Conservation (phyloP, 2,113 vertebrate species). For the Sinocyclocheilus maitianheensis region DNA sequence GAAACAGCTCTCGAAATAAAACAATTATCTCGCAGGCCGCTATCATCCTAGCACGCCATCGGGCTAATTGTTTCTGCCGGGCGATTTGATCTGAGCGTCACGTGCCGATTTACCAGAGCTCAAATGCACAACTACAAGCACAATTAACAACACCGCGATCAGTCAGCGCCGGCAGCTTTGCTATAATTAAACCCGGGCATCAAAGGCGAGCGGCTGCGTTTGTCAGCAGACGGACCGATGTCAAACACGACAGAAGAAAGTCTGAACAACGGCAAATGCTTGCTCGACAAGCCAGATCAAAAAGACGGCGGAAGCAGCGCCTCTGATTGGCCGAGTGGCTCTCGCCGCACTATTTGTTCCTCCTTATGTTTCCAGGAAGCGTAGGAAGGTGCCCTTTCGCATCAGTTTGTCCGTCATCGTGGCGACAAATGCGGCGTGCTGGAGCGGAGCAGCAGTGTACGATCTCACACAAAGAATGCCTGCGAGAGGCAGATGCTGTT, state of each 20-base stretch:
- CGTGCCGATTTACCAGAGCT: constrained; percentile 18
- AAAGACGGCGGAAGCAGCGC: constrained; percentile 58
- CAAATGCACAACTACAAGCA: constrained; percentile 42
- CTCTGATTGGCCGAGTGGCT: constrained; percentile 63
- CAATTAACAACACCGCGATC: constrained; percentile 55
- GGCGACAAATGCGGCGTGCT: constrained; percentile 57
- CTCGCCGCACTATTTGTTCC: constrained; percentile 51
- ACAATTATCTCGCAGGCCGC: not conserved
- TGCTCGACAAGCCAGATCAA: constrained; percentile 65
- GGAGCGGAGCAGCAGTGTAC: constrained; percentile 2
- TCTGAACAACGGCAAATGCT: constrained; percentile 59
- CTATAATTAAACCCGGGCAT: constrained; percentile 62
- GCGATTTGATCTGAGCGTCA: constrained; percentile 27
- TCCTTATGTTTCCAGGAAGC: constrained; percentile 53
- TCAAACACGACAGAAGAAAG: constrained; percentile 56
- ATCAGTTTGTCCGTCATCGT: constrained; percentile 71
- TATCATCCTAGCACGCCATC: not conserved
- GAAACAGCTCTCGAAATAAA: constrained; percentile 30
- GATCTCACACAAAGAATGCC: constrained; percentile 31
- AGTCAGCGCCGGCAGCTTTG: constrained; percentile 55
- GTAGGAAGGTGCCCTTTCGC: constrained; percentile 58
- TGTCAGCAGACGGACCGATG: constrained; percentile 61
- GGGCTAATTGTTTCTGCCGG: constrained; percentile 36
- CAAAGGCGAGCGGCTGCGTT: constrained; percentile 58
- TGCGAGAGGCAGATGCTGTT: constrained; percentile 48